Evolutionary conservation across 2,113 vertebrate species (phyloP).

Genomic region (Rhabdornis inornatus): DNA sequence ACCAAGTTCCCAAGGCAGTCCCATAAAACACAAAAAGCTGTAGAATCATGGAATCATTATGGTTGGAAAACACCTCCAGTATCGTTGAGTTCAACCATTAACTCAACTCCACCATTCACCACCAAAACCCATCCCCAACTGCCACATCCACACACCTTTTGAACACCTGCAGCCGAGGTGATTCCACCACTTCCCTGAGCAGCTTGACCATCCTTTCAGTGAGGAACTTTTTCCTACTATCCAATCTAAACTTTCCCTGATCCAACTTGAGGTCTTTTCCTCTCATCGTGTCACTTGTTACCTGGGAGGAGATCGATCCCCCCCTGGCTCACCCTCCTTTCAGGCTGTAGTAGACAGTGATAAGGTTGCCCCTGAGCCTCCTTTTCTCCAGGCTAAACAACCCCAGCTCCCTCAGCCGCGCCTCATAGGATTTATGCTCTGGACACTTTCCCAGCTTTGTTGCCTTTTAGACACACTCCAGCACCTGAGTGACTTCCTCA

Average conservation of each 20-base stretch:
- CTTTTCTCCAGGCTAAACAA: background rate
- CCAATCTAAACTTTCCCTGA: background rate
- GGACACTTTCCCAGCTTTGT: background rate
- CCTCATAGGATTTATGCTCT: background rate
- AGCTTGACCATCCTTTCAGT: background rate
- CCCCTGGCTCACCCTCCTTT: background rate
- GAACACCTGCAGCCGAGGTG: background rate
- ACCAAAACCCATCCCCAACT: background rate
- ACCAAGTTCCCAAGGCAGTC: background rate
- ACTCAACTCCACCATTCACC: background rate
- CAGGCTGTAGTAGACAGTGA: background rate
- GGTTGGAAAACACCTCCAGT: background rate
- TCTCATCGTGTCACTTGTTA: background rate
- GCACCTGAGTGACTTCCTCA: background rate
- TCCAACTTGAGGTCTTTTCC: background rate
- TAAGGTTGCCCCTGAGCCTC: background rate
- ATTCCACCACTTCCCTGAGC: background rate
- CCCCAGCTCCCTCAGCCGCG: accelerated
- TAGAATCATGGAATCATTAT: background rate
- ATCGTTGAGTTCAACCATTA: background rate
- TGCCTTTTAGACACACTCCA: background rate
- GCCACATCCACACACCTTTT: background rate
- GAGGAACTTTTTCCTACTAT: background rate
- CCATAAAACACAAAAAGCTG: background rate
- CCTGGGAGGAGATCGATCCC: accelerated